Evolutionary conservation across 2,797 vertebrate genomes (phyloP).

Genomic region (Gallinago stenura): DNA sequence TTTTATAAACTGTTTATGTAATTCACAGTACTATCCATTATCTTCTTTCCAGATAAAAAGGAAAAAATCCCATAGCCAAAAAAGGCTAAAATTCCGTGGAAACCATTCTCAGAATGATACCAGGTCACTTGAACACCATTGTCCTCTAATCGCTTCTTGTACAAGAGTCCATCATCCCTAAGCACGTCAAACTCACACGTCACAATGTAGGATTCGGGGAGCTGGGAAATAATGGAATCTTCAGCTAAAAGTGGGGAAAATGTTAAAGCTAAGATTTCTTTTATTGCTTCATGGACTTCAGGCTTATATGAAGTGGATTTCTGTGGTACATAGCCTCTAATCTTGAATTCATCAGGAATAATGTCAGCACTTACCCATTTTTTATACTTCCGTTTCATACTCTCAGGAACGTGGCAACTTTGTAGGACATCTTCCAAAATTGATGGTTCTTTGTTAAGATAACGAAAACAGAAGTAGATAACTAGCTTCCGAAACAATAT

Average conservation of each 20-base stretch:
- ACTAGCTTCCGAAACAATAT: constrained; percentile 75
- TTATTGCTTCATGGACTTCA: constrained; percentile 77
- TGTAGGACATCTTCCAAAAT: constrained; percentile 76
- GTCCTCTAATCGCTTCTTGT: constrained; percentile 86
- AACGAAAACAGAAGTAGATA: constrained; percentile 78
- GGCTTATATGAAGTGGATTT: constrained; percentile 63
- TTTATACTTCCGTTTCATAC: constrained; percentile 75
- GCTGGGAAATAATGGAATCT: constrained; percentile 76
- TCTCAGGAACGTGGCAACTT: constrained; percentile 79
- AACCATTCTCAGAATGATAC: constrained; percentile 82
- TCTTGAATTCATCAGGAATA: constrained; percentile 81
- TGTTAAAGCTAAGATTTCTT: constrained; percentile 49
- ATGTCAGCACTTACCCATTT: constrained; percentile 84
- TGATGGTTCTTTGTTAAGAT: constrained; percentile 77
- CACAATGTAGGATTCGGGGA: constrained; percentile 81
- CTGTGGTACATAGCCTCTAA: constrained; percentile 43
- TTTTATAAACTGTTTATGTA: constrained; percentile 58
- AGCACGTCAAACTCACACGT: constrained; percentile 89
- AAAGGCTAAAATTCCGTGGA: constrained; percentile 83
- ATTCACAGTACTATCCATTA: background rate
- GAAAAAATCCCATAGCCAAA: constrained; percentile 72
- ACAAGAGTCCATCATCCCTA: constrained; percentile 87
- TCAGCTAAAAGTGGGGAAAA: constrained; percentile 85
- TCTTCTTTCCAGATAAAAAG: constrained; percentile 18
- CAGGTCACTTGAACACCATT: constrained; percentile 83